Evolutionary conservation across 2,113 vertebrate species (phyloP).

Genomic region (Malurus elegans): DNA sequence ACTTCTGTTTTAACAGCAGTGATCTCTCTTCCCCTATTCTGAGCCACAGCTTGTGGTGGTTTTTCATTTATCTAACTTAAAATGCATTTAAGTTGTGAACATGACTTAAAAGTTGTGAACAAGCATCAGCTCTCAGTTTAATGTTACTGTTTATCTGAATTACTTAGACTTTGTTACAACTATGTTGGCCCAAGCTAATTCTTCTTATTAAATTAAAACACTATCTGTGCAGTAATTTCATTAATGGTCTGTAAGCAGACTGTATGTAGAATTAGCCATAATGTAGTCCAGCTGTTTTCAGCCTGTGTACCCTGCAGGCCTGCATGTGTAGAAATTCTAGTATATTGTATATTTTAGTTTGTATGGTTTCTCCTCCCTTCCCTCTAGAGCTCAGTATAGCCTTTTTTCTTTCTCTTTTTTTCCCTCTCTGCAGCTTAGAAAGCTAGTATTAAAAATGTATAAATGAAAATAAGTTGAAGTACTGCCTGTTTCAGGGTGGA

Average conservation of each 20-base stretch:
- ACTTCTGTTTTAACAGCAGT: not conserved
- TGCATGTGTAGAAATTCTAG: not conserved
- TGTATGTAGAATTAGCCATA: not conserved
- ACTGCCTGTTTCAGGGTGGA: not conserved
- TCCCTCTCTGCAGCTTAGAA: not conserved
- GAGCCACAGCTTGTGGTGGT: not conserved
- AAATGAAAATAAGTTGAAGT: not conserved
- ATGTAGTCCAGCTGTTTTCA: not conserved
- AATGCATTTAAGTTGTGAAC: not conserved
- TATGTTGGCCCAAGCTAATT: not conserved
- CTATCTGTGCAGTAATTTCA: not conserved
- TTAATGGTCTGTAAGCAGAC: not conserved
- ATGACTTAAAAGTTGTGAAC: not conserved
- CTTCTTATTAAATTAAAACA: not conserved
- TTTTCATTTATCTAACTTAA: not conserved
- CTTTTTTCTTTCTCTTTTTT: not conserved
- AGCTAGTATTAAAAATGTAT: not conserved
- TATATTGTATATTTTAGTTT: not conserved
- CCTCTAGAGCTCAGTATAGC: not conserved
- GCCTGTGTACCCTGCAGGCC: not conserved
- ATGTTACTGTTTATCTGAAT: not conserved
- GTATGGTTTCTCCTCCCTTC: not conserved
- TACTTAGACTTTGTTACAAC: not conserved
- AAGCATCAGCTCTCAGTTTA: not conserved
- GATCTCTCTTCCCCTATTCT: not conserved